These are phyloP conservation scores for Patella caerulea DNA, from an alignment of 2,888 invertebrate genomes.

Conservation along the genomic window DNA sequence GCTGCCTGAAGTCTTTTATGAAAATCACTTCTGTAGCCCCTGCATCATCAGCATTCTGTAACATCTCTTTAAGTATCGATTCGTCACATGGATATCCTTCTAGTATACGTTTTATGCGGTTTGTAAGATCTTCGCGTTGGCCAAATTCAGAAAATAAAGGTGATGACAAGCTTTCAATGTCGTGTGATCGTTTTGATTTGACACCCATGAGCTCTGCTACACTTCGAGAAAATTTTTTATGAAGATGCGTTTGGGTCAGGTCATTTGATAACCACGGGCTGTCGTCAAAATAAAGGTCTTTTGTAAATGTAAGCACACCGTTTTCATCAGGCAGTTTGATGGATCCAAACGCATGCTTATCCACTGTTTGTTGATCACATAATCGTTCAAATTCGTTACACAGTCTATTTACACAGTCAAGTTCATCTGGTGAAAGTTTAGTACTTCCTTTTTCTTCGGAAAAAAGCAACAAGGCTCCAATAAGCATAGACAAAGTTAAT, in stretches of 20 bases:
- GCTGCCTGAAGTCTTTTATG: slow-evolving; percentile 56
- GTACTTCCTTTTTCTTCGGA: too few relatives aligned
- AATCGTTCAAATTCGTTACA: too few relatives aligned
- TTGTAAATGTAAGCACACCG: slow-evolving; percentile 17
- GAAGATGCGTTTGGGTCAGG: slow-evolving; percentile 32
- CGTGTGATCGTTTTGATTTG: slow-evolving; percentile 27
- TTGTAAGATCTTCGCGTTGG: slow-evolving; percentile 63
- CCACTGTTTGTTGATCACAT: too few relatives aligned
- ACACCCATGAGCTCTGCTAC: slow-evolving; percentile 48
- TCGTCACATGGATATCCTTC: slow-evolving; percentile 61
- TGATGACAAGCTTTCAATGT: slow-evolving; percentile 13
- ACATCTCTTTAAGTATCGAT: slow-evolving; percentile 65
- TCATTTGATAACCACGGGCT: slow-evolving; percentile 40
- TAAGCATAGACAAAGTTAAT: too few relatives aligned
- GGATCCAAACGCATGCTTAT: too few relatives aligned
- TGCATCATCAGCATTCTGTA: slow-evolving; percentile 68
- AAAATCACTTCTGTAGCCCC: slow-evolving; percentile 63
- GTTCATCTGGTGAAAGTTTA: too few relatives aligned
- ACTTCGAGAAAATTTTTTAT: slow-evolving; percentile 41
- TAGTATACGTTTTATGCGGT: slow-evolving; percentile 60
- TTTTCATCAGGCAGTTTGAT: slow-evolving; percentile 25
- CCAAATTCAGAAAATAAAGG: slow-evolving; percentile 54
- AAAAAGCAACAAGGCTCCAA: too few relatives aligned
- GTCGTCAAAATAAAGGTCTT: slow-evolving; percentile 50
- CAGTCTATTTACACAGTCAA: too few relatives aligned